Percentiles rank a stretch among this genome's conserved stretches.
These are phyloP conservation scores for Leptobrachium ailaonicum DNA, from an alignment of 2,113 vertebrate genomes.

Conservation along the genomic window DNA sequence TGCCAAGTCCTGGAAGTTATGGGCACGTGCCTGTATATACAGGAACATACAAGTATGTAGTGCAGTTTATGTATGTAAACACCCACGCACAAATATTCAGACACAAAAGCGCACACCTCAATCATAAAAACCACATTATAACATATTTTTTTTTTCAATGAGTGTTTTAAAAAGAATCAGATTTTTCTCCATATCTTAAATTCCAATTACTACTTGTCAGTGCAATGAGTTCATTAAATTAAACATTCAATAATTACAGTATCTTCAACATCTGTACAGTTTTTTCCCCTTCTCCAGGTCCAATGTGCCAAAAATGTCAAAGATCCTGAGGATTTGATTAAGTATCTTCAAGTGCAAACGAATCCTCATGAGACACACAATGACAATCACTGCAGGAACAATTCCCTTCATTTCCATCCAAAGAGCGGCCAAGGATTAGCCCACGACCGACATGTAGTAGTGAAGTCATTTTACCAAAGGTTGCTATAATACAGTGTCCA, in stretches of 20 bases:
- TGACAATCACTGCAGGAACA: neutral
- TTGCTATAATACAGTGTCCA: neutral
- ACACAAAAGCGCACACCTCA: no score
- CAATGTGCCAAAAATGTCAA: conserved; percentile 18
- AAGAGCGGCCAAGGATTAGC: neutral
- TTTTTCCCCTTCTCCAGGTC: conserved; percentile 1
- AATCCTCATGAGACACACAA: neutral
- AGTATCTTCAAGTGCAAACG: conserved; percentile 32
- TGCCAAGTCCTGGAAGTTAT: no score
- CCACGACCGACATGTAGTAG: no score
- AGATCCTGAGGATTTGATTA: conserved; percentile 13
- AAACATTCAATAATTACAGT: conserved; percentile 14
- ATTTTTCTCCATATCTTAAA: neutral
- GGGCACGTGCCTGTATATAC: no score
- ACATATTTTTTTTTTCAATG: neutral
- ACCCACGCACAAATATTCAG: no score
- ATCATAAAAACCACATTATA: no score
- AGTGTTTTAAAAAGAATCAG: neutral
- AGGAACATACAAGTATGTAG: no score
- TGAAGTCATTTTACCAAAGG: no score
- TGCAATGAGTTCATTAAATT: conserved; percentile 2
- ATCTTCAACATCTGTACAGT: conserved; percentile 27
- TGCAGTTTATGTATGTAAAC: no score
- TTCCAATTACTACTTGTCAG: conserved; percentile 9
- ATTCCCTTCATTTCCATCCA: conserved; percentile 25